These are phyloP conservation scores for Chiroxiphia lanceolata DNA, from an alignment of 2,797 vertebrate species.

Conservation along the genomic window DNA sequence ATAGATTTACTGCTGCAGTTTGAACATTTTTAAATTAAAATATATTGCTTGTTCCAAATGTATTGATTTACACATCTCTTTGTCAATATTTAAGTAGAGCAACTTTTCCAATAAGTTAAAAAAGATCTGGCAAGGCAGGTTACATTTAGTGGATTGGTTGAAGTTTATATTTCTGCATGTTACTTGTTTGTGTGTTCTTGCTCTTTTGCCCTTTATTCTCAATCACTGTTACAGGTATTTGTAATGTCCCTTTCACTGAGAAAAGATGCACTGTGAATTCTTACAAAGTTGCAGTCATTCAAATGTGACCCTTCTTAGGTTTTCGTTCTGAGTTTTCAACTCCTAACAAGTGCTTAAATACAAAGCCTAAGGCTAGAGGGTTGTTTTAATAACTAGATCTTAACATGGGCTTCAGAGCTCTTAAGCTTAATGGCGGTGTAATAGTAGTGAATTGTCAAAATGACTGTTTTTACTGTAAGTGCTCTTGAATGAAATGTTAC, in stretches of 20 bases:
- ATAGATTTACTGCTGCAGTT: slow-evolving; percentile 96
- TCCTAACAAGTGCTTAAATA: not conserved
- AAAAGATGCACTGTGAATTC: not conserved
- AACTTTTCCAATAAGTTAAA: slow-evolving; percentile 98
- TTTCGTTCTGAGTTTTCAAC: not conserved
- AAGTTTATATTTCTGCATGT: slow-evolving; percentile 75
- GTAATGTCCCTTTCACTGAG: not conserved
- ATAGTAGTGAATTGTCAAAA: not conserved
- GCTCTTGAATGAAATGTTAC: not conserved
- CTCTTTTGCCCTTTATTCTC: slow-evolving; percentile 60
- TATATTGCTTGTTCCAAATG: slow-evolving; percentile 96
- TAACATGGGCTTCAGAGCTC: not conserved
- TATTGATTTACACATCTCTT: slow-evolving; percentile 94
- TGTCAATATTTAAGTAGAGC: slow-evolving; percentile 95
- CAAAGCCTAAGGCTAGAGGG: fast-evolving
- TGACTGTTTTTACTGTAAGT: not conserved
- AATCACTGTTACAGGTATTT: slow-evolving; percentile 40
- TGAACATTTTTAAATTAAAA: slow-evolving; percentile 99
- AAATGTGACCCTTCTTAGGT: not conserved
- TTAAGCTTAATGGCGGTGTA: not conserved
- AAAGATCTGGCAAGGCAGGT: slow-evolving; percentile 85
- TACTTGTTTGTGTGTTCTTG: slow-evolving; percentile 24
- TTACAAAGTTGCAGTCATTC: not conserved
- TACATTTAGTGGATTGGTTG: slow-evolving; percentile 85
- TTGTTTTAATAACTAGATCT: not conserved